Evolutionary conservation across 2,888 invertebrate species (phyloP), one percentile per base, ranked within the genome.

Genomic region (Cosmia pyralina): DNA sequence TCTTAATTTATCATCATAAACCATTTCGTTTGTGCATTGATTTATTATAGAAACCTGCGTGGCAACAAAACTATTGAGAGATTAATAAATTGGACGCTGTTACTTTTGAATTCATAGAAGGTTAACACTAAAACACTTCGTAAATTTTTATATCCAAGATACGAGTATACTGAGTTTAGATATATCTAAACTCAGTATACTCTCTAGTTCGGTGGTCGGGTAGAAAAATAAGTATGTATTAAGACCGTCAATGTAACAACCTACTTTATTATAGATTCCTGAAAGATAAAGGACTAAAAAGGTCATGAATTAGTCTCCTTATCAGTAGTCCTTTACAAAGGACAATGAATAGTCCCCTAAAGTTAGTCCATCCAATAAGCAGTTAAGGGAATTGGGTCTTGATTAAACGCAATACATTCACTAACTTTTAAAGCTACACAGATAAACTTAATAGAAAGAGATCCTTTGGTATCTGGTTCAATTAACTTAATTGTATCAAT

Each of bases 371-470:
- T 69, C 70, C 62, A 81, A 75, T 84, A 66, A 78, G 60, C 70
- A 84, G 65, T 84, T 46, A 84, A 77, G 48, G 38, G 44, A 77
- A 77, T 72, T 69, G 57, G 38, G 46, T 46, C 65, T 72, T 68
- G n/a, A 77, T 77, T 74, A 69, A 72, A 65, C 6, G 13, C 53
- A 41, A 67, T 63, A 59, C 52, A 58, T 38, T 58, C 44, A 67
- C 55, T 28, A 34, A 67, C 62, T 64, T 68, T 72, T 63, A 59
- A 69, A 75, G 58, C 58, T 68, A 55, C 46, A 58, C 34, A 67
- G 71, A 74, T 77, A 74, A 77, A 68, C 41, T 55, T 72, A 76
- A 76, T 72, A 57, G 65, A 59, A 68, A 50, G 41, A 59, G 44
- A 63, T 53, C 19, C 46, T 66, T 50, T 50, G 41, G 60, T 34